Base-by-base conservation (phyloP, 1,140 invertebrate genomes). In the Cataglyphis hispanica region DNA sequence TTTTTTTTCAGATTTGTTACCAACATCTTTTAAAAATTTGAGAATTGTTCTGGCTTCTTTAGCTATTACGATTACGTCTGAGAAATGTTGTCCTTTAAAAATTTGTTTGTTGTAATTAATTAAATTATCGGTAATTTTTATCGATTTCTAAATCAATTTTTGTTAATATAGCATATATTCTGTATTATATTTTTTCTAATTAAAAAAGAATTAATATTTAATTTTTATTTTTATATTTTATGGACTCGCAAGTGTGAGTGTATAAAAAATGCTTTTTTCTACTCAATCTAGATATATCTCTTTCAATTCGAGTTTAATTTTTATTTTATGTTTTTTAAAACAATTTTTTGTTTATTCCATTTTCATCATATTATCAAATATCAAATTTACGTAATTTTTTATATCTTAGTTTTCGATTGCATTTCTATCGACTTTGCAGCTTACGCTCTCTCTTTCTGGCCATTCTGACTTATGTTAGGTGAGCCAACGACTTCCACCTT, bases 391-490 rank as follows among this genome's bases (percentile, higher is more conserved):
- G 37, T 27, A 34, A 10, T n/a, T 43, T 50, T 25, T 53, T 60
- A 8, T 84, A 40, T 19, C 72, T 64, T 85, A 43, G 11, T 61
- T 74, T 13, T 8, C 19, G 22, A 66, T 78, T 63, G 8, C 53
- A 85, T 70, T 64, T 78, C 43, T 46, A 46, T 40, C 22, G 61
- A 25, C 46, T 53, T 27, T 53, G 46, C 84, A 43, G 19, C 72
- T 75, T 67, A 60, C 22, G 22, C 63, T 77, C 63, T n/a, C 69
- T 85, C 83, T 70, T 61, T 43, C 27, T 31, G 31, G 16, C 13
- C 63, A 46, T 70, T 56, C 61, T 80, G 86, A 64, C 64, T 76
- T 80, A 69, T 76, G 46, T 69, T 80, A 69, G 83, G 46, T 69
- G 37, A 72, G 22, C 37, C 75, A 46, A 56, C 74, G 58, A 83